These are phyloP conservation scores for Colossoma macropomum DNA, from an alignment of 2,113 vertebrate species.

Conservation along the genomic window DNA sequence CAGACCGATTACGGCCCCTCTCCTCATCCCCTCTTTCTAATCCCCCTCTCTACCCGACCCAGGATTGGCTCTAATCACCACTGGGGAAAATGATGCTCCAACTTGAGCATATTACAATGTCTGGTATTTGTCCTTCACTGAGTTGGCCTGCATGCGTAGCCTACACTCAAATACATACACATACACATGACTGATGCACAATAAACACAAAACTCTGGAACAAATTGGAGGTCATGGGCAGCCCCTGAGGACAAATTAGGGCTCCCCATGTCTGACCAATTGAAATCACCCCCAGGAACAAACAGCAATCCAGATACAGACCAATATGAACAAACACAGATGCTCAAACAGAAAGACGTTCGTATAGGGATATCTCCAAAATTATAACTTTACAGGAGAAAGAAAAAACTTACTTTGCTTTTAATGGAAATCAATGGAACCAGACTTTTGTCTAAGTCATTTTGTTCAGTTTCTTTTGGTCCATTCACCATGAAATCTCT, in stretches of 20 bases:
- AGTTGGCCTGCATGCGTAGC: slow-evolving; percentile 8
- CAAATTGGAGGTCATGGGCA: slow-evolving; percentile 34
- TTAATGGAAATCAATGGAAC: too few relatives aligned
- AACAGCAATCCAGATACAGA: neutral
- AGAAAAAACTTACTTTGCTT: too few relatives aligned
- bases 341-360: neutral
- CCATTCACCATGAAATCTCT: too few relatives aligned
- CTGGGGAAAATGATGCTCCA: slow-evolving; percentile 48
- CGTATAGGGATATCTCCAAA: too few relatives aligned
- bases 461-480: too few relatives aligned
- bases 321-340: neutral
- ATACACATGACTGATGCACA: neutral
- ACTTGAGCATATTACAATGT: slow-evolving; percentile 47
- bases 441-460: too few relatives aligned
- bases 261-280: neutral
- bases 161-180: neutral
- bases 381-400: too few relatives aligned
- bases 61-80: slow-evolving; percentile 54
- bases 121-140: slow-evolving; percentile 56
- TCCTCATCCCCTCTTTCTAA: slow-evolving; percentile 38
- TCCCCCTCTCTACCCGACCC: slow-evolving; percentile 48
- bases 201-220: slow-evolving; percentile 9
- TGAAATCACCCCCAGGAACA: neutral
- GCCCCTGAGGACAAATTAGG: slow-evolving; percentile 13
- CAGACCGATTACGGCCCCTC: slow-evolving; percentile 49